phyloP scores from a whole-genome alignment of 1,140 invertebrate genomes.

The Pseudomyrmex pallidus region DNA sequence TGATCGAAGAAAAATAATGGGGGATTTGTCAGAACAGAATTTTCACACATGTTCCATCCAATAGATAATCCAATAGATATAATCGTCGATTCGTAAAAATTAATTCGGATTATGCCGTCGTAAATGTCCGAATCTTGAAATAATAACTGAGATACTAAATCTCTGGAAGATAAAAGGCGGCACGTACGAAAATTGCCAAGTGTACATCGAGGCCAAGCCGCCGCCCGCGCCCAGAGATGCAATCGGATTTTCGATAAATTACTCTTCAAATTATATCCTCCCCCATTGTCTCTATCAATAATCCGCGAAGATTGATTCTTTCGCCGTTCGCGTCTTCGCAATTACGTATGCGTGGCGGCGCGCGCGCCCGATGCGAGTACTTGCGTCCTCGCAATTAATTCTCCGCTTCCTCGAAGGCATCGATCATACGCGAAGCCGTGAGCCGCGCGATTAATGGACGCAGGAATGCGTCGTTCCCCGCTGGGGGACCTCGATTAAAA shows the following conservation, averaged over 20 bases:
- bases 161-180: slow-evolving; percentile 37
- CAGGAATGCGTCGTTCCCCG: slow-evolving; percentile 72
- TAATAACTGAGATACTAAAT: slow-evolving; percentile 46
- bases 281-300: slow-evolving; percentile 59
- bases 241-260: slow-evolving; percentile 62
- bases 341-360: slow-evolving; percentile 54
- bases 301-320: slow-evolving; percentile 64
- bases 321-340: slow-evolving; percentile 29
- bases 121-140: slow-evolving; percentile 15
- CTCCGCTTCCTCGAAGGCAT: slow-evolving; percentile 80
- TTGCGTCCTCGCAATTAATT: slow-evolving; percentile 80
- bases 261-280: slow-evolving; percentile 57
- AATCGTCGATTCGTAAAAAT: slow-evolving; percentile 33
- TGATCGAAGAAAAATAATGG: not conserved
- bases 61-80: not conserved
- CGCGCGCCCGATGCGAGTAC: slow-evolving; percentile 47
- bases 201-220: slow-evolving; percentile 17
- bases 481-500: slow-evolving; percentile 78
- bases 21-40: not conserved
- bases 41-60: not conserved
- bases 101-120: slow-evolving; percentile 40
- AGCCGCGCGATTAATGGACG: slow-evolving; percentile 75
- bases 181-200: slow-evolving; percentile 33
- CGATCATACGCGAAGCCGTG: slow-evolving; percentile 77
- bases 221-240: slow-evolving; percentile 24